Evolutionary conservation across 2,888 invertebrate genomes (phyloP).

Genomic region (Dysmachus trigonus): DNA sequence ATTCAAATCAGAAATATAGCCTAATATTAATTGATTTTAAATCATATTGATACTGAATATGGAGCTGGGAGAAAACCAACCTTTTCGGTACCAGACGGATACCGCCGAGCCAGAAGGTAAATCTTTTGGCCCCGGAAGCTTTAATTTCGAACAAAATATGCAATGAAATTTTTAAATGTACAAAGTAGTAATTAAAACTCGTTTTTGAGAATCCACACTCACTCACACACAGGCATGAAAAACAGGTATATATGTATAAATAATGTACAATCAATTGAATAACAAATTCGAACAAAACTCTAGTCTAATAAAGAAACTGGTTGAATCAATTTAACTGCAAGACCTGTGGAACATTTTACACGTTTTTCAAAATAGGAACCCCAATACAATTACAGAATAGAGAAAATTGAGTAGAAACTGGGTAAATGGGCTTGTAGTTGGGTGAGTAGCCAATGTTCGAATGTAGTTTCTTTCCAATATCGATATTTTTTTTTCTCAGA

Average conservation of each 20-base stretch:
- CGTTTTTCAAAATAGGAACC: not conserved
- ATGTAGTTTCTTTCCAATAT: not conserved
- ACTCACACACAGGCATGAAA: not conserved
- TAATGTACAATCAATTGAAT: not conserved
- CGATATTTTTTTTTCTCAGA: not conserved
- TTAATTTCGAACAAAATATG: slow-evolving; percentile 51
- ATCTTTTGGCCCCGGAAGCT: slow-evolving; percentile 58
- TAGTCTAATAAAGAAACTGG: not conserved
- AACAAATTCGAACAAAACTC: not conserved
- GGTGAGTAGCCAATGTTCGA: not conserved
- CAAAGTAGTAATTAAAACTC: slow-evolving; percentile 43
- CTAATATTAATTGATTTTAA: not conserved
- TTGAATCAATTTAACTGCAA: not conserved
- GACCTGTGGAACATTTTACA: not conserved
- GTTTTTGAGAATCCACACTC: slow-evolving; percentile 47
- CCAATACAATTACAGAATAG: not conserved
- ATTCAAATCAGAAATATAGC: not conserved
- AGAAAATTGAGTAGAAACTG: not conserved
- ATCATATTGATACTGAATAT: not conserved
- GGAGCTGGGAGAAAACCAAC: slow-evolving; percentile 52
- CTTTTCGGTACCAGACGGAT: slow-evolving; percentile 58
- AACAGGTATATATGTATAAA: not conserved
- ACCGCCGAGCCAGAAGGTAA: slow-evolving; percentile 57
- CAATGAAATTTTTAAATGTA: slow-evolving; percentile 4
- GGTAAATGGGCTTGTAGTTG: not conserved